Percentiles rank a stretch among this genome's conserved stretches.
Conservation (phyloP, 2,888 invertebrate genomes). For the Eupithecia tripunctaria region DNA sequence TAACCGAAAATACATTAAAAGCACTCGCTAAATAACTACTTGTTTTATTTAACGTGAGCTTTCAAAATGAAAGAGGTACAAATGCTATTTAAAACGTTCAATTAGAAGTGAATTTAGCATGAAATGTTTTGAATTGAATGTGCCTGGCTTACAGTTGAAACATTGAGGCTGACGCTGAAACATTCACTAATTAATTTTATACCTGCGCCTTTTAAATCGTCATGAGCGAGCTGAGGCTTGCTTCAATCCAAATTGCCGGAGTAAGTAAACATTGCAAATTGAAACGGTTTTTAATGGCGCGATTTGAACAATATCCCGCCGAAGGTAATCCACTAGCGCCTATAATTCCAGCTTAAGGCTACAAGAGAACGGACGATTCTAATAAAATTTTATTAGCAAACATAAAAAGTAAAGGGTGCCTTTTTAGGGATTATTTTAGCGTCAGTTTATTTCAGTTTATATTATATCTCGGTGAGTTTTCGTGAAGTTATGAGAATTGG, state of each 20-base stretch:
- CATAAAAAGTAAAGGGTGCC: conserved; percentile 46
- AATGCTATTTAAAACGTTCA: conserved; percentile 23
- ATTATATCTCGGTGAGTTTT: conserved; percentile 34
- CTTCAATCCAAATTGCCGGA: conserved; percentile 31
- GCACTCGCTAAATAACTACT: conserved; percentile 6
- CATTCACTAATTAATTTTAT: conserved; percentile 32
- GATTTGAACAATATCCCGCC: conserved; percentile 39
- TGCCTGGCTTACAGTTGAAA: conserved; percentile 25
- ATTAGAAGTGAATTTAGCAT: conserved; percentile 24
- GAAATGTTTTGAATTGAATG: conserved; percentile 28
- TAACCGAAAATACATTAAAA: conserved; percentile 18
- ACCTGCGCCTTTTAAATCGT: conserved; percentile 30
- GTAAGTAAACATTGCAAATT: conserved; percentile 34
- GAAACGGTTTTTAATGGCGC: conserved; percentile 32
- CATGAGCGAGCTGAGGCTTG: conserved; percentile 29
- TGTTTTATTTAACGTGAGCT: conserved; percentile 17
- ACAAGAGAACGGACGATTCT: conserved; percentile 45
- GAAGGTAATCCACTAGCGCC: conserved; percentile 39
- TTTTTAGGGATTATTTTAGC: conserved; percentile 47
- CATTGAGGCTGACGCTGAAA: conserved; percentile 14
- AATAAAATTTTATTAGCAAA: conserved; percentile 46
- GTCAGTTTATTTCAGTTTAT: conserved; percentile 38
- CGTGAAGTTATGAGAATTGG: conserved; percentile 37
- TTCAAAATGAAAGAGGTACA: conserved; percentile 8
- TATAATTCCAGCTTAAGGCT: conserved; percentile 44